A percentile compares a stretch with the other conserved stretches of the same genome.
Evolutionary conservation across 1,140 invertebrate genomes (phyloP).

Genomic region (Trichonephila clavipes): DNA sequence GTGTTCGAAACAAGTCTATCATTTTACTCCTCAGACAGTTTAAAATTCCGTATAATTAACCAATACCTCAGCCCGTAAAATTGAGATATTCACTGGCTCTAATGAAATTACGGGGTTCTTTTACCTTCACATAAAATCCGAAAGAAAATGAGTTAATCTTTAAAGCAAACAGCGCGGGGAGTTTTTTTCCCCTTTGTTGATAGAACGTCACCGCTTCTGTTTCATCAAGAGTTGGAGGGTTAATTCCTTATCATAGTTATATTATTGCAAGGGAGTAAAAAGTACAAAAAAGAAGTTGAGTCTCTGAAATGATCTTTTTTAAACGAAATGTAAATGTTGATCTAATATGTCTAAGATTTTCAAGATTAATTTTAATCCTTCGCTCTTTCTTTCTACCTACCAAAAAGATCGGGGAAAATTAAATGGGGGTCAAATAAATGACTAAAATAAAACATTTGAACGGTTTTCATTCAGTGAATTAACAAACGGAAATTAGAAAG

Average conservation of each 20-base stretch:
- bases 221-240: background rate
- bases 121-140: background rate
- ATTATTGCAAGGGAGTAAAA: background rate
- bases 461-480: too few relatives aligned
- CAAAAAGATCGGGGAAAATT: too few relatives aligned
- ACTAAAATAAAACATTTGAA: background rate
- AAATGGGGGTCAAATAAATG: background rate
- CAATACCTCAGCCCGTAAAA: background rate
- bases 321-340: slow-evolving; percentile 26
- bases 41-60: background rate
- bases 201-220: background rate
- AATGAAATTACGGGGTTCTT: background rate
- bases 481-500: too few relatives aligned
- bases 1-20: too few relatives aligned
- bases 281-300: background rate
- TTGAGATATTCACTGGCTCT: background rate
- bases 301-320: background rate
- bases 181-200: background rate
- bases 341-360: background rate
- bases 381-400: background rate
- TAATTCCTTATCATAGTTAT: background rate
- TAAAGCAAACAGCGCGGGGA: background rate
- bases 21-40: too few relatives aligned
- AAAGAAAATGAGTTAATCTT: background rate
- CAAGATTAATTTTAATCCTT: background rate